These are phyloP conservation scores for Excalfactoria chinensis DNA, from an alignment of 2,113 vertebrate genomes.

Conservation along the genomic window DNA sequence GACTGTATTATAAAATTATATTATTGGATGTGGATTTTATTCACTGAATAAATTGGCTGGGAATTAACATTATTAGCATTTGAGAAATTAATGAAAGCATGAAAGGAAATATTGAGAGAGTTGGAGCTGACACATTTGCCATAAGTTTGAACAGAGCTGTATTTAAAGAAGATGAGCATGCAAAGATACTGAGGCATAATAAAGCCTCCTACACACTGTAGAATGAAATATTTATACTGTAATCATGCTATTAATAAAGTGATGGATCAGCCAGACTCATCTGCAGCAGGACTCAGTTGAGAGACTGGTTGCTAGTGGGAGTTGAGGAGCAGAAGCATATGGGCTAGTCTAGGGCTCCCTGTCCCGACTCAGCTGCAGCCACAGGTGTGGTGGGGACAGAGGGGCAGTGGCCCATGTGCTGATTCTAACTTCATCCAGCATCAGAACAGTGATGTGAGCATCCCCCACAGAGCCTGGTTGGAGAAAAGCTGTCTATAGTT, in stretches of 20 bases:
- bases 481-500: not conserved
- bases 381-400: fast-evolving
- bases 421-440: not conserved
- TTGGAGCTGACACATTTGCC: slow-evolving; percentile 40
- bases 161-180: not conserved
- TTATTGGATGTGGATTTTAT: slow-evolving; percentile 9
- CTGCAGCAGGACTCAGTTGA: not conserved
- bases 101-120: slow-evolving; percentile 45
- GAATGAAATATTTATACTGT: slow-evolving; percentile 64
- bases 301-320: not conserved
- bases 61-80: slow-evolving; percentile 48
- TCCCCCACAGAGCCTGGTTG: not conserved
- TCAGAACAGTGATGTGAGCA: not conserved
- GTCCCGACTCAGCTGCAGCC: not conserved
- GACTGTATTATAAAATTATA: not conserved
- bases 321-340: not conserved
- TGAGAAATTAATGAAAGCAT: slow-evolving; percentile 31
- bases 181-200: not conserved
- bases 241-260: slow-evolving; percentile 65
- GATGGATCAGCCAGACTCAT: slow-evolving; percentile 6
- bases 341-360: not conserved
- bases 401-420: no score
- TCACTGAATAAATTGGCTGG: slow-evolving; percentile 38
- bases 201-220: not conserved
- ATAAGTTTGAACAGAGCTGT: slow-evolving; percentile 1